A percentile compares a stretch with the other conserved stretches of the same genome.
Conservation (phyloP, 2,113 vertebrate species). For the Bubo blakistoni region DNA sequence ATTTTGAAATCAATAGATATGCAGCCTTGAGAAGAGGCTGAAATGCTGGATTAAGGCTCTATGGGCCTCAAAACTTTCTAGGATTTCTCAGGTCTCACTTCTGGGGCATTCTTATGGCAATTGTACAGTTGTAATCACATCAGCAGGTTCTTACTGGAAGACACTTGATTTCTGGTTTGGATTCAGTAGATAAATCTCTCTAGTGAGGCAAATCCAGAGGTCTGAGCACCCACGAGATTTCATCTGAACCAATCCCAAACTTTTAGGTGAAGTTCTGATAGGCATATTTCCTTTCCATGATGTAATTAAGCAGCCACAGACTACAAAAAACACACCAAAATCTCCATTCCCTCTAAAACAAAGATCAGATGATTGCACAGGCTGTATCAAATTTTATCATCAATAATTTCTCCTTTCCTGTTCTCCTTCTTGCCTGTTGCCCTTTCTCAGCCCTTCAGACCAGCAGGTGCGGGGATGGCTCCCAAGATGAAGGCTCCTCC, state of each 20-base stretch:
- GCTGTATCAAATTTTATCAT: neutral
- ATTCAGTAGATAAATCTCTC: neutral
- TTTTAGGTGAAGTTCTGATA: neutral
- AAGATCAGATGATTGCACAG: neutral
- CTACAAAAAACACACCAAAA: neutral
- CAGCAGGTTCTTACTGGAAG: neutral
- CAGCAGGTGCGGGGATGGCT: neutral
- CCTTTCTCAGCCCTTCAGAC: neutral
- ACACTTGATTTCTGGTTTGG: neutral
- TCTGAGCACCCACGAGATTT: neutral
- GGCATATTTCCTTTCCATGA: neutral
- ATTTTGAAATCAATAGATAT: neutral
- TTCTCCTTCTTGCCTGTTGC: neutral
- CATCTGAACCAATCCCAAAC: neutral
- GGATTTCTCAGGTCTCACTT: neutral
- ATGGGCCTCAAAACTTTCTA: neutral
- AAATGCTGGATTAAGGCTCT: neutral
- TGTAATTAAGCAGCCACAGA: neutral
- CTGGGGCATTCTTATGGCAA: neutral
- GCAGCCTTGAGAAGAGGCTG: neutral
- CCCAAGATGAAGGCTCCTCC: neutral
- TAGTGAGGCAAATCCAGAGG: neutral
- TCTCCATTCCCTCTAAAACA: neutral
- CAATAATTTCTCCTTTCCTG: neutral
- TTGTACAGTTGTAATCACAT: neutral